phyloP scores from a whole-genome alignment of 2,888 invertebrate genomes.

The Thereva nobilitata region DNA sequence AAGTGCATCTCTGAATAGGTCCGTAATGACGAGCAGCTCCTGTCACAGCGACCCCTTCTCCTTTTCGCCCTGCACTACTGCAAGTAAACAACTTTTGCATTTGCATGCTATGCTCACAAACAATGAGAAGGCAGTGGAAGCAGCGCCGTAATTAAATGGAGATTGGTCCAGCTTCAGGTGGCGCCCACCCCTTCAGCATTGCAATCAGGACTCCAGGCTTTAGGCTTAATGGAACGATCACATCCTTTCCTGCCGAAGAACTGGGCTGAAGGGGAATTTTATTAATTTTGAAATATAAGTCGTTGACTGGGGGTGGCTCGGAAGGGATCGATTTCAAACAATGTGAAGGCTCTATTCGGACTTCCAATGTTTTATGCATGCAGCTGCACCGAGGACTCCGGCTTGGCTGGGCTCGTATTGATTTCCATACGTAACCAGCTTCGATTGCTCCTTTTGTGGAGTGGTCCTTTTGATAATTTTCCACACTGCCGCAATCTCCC shows the following conservation, averaged over 20 bases:
- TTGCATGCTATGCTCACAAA: conserved; percentile 26
- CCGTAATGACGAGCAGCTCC: neutral
- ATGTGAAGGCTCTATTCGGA: conserved; percentile 23
- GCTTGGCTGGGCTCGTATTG: conserved; percentile 21
- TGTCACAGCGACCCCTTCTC: neutral
- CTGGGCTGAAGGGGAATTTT: conserved; percentile 42
- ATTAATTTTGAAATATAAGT: conserved; percentile 46
- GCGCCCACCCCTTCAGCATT: conserved; percentile 1
- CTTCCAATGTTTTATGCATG: conserved; percentile 30
- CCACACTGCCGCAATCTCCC: conserved; percentile 22
- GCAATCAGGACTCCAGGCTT: conserved; percentile 19
- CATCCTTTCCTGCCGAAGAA: conserved; percentile 27
- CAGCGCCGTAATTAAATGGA: conserved; percentile 27
- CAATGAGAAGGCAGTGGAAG: conserved; percentile 21
- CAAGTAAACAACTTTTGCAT: conserved; percentile 28
- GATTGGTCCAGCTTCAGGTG: conserved; percentile 13
- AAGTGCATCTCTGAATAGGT: too few relatives aligned
- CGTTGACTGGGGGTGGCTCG: conserved; percentile 43
- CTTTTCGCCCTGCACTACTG: neutral
- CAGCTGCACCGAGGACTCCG: conserved; percentile 25
- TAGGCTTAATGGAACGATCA: neutral
- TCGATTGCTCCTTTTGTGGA: conserved; percentile 28
- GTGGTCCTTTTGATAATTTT: conserved; percentile 31
- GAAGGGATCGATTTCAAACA: conserved; percentile 41
- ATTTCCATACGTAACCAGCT: conserved; percentile 34